A percentile compares a stretch with the other conserved stretches of the same genome.
Conservation (phyloP, 2,113 vertebrate species). For the Spea multiplicata region DNA sequence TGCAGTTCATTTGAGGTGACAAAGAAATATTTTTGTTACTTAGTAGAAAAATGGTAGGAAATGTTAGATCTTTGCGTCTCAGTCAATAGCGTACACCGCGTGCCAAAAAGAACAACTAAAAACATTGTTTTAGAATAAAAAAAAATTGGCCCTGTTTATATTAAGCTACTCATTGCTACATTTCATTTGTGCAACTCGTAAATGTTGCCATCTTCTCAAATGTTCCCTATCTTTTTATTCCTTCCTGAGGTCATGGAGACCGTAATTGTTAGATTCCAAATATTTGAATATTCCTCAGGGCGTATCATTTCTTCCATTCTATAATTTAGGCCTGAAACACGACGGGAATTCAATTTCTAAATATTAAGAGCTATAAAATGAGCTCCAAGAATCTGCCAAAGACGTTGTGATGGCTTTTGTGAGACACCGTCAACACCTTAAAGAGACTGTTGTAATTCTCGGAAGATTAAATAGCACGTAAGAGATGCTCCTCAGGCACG, state of each 20-base stretch:
- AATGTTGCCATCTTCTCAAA: not conserved
- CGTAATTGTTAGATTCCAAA: not conserved
- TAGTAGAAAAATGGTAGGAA: slow-evolving; percentile 1
- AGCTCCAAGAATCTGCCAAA: no score
- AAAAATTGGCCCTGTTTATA: slow-evolving; percentile 7
- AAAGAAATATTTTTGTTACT: not conserved
- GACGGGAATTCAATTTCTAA: not conserved
- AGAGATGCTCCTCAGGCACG: no score
- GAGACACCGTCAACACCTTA: no score
- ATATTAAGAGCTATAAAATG: no score
- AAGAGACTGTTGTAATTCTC: no score
- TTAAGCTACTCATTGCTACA: not conserved
- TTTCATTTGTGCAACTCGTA: not conserved
- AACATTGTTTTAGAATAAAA: slow-evolving; percentile 1
- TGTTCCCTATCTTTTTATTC: not conserved
- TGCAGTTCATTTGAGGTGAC: not conserved
- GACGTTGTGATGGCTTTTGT: no score
- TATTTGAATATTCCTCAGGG: not conserved
- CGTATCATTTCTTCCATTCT: not conserved
- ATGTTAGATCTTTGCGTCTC: not conserved
- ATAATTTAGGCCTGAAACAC: not conserved
- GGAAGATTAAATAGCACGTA: no score
- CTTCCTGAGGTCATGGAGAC: not conserved
- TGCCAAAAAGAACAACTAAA: not conserved
- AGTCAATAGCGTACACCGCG: not conserved